Base-by-base conservation (phyloP, 2,888 invertebrate genomes). In the Tenodera sinensis region DNA sequence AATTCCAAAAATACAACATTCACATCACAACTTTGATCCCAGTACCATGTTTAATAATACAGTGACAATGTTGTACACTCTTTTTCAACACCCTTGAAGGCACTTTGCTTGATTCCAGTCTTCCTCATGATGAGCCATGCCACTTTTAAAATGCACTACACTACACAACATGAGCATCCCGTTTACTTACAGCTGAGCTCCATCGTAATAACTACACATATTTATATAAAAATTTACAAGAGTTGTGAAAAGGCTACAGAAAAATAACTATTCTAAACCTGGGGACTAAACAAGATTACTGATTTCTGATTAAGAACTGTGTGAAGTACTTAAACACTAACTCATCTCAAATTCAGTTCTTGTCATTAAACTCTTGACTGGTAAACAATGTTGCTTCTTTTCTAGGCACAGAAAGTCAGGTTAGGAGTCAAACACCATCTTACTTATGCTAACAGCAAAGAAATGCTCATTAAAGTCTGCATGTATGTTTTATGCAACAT, bases 71-170 rank as follows among this genome's bases (percentile, higher is more conserved):
- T 28, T 28, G 14, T 28, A 54, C 27, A 25, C n/a, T 34, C 54
- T 81, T 82, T 28, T 27, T 42, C 20, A 83, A 42, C 83, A 87
- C 34, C n/a, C 82, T 87, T 54, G 28, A 85, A 85, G 85, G 85
- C 85, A 85, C 85, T 85, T 85, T 85, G 28, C 85, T 85, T 30
- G 8, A 85, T 54, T 27, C 85, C 85, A 85, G 15, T 85, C 85
- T 27, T 85, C 85, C 85, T 27, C 28, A n/a, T 14, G 28, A 54
- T 27, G 54, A 85, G n/a, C 54, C 54, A 54, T 54, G 47, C 54
- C 85, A 85, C 12, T n/a, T 3, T 34, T 54, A 54, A 15, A 54
- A 54, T 54, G 54, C 54, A 54, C 54, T 71, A 71, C 54, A 20
- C 54, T 71, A 71, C 20, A 71, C 54, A 71, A 54, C 20, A 20